Conservation (phyloP, 2,888 invertebrate genomes). For the Helicoverpa assulta region DNA sequence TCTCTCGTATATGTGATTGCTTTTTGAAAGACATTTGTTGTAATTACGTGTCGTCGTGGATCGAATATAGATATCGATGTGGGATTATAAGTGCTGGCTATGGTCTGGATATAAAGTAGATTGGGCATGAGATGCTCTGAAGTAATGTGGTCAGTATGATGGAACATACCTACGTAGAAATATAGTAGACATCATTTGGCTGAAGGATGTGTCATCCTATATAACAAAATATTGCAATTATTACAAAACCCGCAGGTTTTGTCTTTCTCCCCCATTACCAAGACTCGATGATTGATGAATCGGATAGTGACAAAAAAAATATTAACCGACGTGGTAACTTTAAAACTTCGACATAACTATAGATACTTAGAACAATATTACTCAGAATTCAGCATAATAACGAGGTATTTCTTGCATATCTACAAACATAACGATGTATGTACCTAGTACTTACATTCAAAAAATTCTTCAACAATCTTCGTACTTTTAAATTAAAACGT, state of each 20-base stretch:
- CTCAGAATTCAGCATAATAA: neutral
- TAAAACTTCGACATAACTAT: too few species aligned
- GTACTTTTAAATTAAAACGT: conserved; percentile 61
- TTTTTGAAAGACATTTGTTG: conserved; percentile 76
- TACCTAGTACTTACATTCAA: neutral
- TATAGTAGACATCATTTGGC: neutral
- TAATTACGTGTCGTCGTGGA: conserved; percentile 71
- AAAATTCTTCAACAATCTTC: conserved; percentile 39
- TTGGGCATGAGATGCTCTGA: neutral
- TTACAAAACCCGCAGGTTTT: too few species aligned
- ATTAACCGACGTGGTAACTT: too few species aligned
- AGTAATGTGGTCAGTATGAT: neutral
- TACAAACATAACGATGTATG: neutral
- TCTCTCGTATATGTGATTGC: conserved; percentile 82
- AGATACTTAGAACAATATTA: too few species aligned
- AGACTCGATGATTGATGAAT: too few species aligned
- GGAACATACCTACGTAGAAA: neutral
- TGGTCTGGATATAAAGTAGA: conserved; percentile 3
- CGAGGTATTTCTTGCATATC: neutral
- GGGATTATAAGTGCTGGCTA: neutral
- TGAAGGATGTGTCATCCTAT: too few species aligned
- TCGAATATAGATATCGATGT: conserved; percentile 29
- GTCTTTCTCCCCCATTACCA: too few species aligned
- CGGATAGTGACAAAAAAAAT: too few species aligned
- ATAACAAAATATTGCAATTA: too few species aligned